Evolutionary conservation across 2,113 vertebrate genomes (phyloP).

Genomic region (Rhea americana): DNA sequence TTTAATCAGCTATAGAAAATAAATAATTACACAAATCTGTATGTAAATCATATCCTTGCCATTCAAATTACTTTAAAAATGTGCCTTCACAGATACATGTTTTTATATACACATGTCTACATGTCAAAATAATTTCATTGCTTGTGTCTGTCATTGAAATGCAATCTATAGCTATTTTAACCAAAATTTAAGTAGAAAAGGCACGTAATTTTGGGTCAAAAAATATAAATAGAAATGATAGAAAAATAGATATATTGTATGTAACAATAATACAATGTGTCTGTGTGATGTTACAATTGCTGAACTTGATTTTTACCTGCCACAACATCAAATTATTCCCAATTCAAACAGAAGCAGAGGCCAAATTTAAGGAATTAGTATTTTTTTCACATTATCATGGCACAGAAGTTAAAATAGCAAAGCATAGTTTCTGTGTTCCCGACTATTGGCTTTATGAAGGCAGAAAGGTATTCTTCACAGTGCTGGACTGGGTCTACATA

Average conservation of each 20-base stretch:
- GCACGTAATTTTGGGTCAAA: neutral
- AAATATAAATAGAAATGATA: neutral
- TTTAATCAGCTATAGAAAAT: neutral
- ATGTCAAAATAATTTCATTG: neutral
- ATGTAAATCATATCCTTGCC: neutral
- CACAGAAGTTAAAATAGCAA: neutral
- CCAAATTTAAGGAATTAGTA: neutral
- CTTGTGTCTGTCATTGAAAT: neutral
- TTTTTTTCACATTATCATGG: neutral
- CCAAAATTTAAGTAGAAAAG: neutral
- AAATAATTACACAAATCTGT: neutral
- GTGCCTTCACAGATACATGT: neutral
- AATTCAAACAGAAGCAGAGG: neutral
- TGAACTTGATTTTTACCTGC: neutral
- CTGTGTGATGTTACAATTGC: neutral
- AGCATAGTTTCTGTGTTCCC: neutral
- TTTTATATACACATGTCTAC: neutral
- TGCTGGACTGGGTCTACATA: neutral
- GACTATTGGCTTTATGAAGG: neutral
- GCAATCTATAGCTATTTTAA: neutral
- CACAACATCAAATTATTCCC: neutral
- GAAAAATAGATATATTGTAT: neutral
- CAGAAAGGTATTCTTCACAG: fast-evolving
- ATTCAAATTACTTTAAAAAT: neutral
- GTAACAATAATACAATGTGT: neutral